Base-by-base conservation (phyloP, 2,888 invertebrate species). In the Gibbula magus region DNA sequence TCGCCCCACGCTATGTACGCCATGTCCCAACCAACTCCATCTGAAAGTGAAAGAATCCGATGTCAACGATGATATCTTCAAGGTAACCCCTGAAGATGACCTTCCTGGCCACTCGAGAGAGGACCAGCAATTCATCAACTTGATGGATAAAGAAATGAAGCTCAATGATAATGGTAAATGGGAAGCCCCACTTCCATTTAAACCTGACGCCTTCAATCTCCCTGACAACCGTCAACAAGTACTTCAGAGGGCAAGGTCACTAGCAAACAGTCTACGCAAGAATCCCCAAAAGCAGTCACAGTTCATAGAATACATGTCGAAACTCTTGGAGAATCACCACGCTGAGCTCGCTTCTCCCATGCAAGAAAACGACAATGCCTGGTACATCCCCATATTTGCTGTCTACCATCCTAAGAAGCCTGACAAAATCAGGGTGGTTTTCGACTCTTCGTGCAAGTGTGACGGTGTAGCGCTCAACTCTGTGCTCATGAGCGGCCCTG, bases 391-490 rank as follows among this genome's bases (percentile, higher is more conserved):
- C 1, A 20, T 81, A 10, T 82, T 80, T 74, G 84, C 81, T 8
- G 79, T 83, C 5, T 84, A 84, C 67, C 81, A 84, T 52, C 84
- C 79, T 4, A 52, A 81, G 25, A 83, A 84, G 52, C 84, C 84
- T 35, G 76, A 79, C 35, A 32, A 84, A 52, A 79, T 84, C 18
- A 29, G 83, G 16, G 79, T 75, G 54, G 75, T 29, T 0, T 84
- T 84, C 76, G 84, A 84, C 29, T 79, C 77, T 3, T 83, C 84
- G 1, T 83, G 78, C n/a, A 51, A 76, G 22, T 80, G 45, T 67
- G 56, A 83, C 39, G 82, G 81, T 2, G 29, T 73, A 3, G 80
- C 79, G 16, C 45, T 84, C 29, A 84, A 83, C 35, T 67, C 76
- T 16, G 56, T 54, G 10, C 45, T 84, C 16, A 51, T 84, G 7